phyloP scores from a whole-genome alignment of 2,888 invertebrate species.

The Leptura quadrifasciata region DNA sequence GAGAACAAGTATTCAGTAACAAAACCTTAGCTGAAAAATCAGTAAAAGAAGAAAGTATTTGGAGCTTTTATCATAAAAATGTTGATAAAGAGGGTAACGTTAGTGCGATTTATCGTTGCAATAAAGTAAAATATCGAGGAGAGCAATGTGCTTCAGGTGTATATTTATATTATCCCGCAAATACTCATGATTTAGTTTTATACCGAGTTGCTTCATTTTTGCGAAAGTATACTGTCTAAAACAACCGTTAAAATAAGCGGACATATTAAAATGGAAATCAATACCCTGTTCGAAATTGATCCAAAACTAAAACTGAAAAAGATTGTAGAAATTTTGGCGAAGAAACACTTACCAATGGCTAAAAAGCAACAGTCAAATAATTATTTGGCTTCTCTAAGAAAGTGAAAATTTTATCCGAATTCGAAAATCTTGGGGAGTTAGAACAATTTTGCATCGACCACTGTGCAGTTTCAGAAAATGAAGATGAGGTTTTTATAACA shows the following conservation, averaged over 20 bases:
- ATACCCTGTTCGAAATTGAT: constrained; percentile 41
- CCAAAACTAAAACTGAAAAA: constrained; percentile 50
- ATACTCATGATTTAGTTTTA: constrained; percentile 34
- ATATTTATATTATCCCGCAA: constrained; percentile 45
- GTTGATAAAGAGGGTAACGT: constrained; percentile 34
- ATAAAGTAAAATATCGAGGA: constrained; percentile 46
- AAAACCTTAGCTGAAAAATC: constrained; percentile 15
- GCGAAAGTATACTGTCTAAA: constrained; percentile 36
- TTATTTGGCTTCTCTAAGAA: constrained; percentile 9
- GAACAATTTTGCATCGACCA: constrained; percentile 3
- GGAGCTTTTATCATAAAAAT: constrained; percentile 29
- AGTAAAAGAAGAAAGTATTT: constrained; percentile 25
- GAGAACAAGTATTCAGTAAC: constrained; percentile 19
- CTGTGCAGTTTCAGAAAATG: background rate
- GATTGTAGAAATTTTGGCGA: constrained; percentile 43
- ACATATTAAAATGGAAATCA: constrained; percentile 43
- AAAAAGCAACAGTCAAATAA: background rate
- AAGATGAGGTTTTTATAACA: constrained; percentile 5
- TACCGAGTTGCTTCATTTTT: constrained; percentile 46
- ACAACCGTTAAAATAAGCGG: constrained; percentile 36
- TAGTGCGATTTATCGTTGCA: constrained; percentile 46
- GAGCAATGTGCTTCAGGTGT: constrained; percentile 43
- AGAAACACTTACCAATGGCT: constrained; percentile 32
- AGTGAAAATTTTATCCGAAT: background rate
- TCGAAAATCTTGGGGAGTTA: constrained; percentile 1